phyloP scores from a whole-genome alignment of 2,797 vertebrate species.

The Pagetopsis macropterus region DNA sequence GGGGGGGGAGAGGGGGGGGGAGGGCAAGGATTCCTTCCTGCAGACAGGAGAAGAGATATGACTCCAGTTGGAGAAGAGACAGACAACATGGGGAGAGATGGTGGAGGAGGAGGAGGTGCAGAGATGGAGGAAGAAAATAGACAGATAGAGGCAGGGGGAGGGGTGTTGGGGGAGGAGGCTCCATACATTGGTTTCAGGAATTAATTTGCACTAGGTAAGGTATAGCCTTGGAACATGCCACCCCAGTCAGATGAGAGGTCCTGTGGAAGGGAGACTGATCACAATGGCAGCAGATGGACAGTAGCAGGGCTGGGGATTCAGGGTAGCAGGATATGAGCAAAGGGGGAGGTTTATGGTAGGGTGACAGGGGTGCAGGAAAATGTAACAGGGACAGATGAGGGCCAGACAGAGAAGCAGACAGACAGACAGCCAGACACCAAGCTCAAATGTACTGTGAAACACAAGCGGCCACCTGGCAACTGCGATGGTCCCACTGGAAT shows the following conservation, averaged over 20 bases:
- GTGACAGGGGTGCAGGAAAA: slow-evolving; percentile 53
- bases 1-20: slow-evolving; percentile 7
- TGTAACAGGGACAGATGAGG: slow-evolving; percentile 79
- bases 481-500: slow-evolving; percentile 56
- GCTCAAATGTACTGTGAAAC: slow-evolving; percentile 90
- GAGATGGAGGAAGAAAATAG: slow-evolving; percentile 46
- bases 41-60: slow-evolving; percentile 74
- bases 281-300: slow-evolving; percentile 96
- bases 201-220: slow-evolving; percentile 83
- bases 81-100: slow-evolving; percentile 50
- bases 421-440: slow-evolving; percentile 60
- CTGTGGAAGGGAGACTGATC: slow-evolving; percentile 88
- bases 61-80: slow-evolving; percentile 69
- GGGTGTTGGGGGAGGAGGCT: slow-evolving; percentile 40
- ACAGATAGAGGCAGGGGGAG: slow-evolving; percentile 20
- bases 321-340: slow-evolving; percentile 57
- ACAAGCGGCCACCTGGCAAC: slow-evolving; percentile 65
- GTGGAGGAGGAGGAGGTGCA: slow-evolving; percentile 43
- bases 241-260: slow-evolving; percentile 80
- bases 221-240: slow-evolving; percentile 95
- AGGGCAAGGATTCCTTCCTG: slow-evolving; percentile 66
- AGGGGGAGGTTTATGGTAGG: slow-evolving; percentile 47
- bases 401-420: slow-evolving; percentile 51
- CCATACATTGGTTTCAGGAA: slow-evolving; percentile 81
- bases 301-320: slow-evolving; percentile 63